Percentiles rank a stretch among this genome's conserved stretches.
These are phyloP conservation scores for Arvicanthis niloticus DNA, from an alignment of 2,113 vertebrate genomes.

Conservation along the genomic window DNA sequence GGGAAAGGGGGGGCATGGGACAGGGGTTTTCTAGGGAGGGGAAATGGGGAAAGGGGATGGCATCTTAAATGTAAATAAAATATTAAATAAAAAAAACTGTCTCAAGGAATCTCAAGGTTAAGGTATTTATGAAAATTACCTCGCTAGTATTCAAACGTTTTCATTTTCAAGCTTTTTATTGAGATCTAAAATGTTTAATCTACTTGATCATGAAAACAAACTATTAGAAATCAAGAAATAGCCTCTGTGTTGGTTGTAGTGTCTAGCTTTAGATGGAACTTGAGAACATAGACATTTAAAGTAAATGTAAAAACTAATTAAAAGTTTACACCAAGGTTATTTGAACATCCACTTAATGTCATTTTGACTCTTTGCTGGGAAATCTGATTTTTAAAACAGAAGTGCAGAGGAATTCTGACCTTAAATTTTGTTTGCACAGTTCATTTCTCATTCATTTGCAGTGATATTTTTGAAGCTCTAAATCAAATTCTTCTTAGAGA, in stretches of 20 bases:
- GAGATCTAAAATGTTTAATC: conserved; percentile 73
- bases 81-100: too few relatives aligned
- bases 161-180: conserved; percentile 63
- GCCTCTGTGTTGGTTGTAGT: conserved; percentile 51
- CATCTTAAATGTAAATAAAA: too few relatives aligned
- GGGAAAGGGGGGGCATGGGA: too few relatives aligned
- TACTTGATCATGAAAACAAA: conserved; percentile 77
- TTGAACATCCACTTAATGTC: conserved; percentile 54
- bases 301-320: conserved; percentile 65
- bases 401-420: conserved; percentile 21
- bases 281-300: conserved; percentile 30
- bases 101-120: conserved; percentile 65
- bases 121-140: conserved; percentile 64
- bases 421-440: conserved; percentile 60
- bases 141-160: conserved; percentile 69
- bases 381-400: conserved; percentile 62
- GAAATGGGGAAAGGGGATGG: too few relatives aligned
- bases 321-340: conserved; percentile 72
- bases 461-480: conserved; percentile 67
- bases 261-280: conserved; percentile 58
- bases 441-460: conserved; percentile 67
- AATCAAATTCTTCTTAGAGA: conserved; percentile 76
- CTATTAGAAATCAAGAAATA: conserved; percentile 59
- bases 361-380: conserved; percentile 32
- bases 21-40: too few relatives aligned